phyloP scores from a whole-genome alignment of 92 coral and sea anemone genomes.

The Phenganax marumi region DNA sequence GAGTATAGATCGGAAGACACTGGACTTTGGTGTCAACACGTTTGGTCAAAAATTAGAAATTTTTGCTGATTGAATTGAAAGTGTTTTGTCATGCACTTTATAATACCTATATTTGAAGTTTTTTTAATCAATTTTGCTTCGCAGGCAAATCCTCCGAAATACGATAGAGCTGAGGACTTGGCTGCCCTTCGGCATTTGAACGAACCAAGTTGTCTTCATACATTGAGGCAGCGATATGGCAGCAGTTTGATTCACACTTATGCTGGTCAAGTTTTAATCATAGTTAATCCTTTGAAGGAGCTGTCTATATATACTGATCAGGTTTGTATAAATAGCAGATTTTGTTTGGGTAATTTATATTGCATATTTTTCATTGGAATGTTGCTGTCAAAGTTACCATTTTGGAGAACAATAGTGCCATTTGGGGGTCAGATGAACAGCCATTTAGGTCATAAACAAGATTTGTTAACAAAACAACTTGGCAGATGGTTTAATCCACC shows the following conservation, averaged over 20 bases:
- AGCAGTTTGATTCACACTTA: conserved; percentile 93
- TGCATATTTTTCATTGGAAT: neutral
- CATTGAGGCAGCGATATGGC: conserved; percentile 92
- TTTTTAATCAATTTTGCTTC: neutral
- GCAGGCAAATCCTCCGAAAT: conserved; percentile 96
- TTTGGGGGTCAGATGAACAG: too few species aligned
- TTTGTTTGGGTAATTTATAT: neutral
- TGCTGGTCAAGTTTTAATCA: conserved; percentile 90
- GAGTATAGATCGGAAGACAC: too few species aligned
- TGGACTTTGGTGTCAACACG: too few species aligned
- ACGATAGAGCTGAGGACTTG: conserved; percentile 95
- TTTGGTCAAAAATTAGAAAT: too few species aligned
- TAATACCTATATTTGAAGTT: neutral
- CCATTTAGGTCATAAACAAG: too few species aligned
- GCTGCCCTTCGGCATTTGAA: conserved; percentile 92
- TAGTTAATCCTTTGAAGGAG: conserved; percentile 77
- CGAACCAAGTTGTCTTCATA: conserved; percentile 96
- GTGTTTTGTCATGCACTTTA: neutral
- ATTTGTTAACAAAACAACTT: too few species aligned
- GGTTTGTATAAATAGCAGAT: conserved; percentile 39
- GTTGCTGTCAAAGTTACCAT: too few species aligned
- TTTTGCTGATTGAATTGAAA: too few species aligned
- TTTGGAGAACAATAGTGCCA: too few species aligned
- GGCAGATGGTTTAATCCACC: too few species aligned
- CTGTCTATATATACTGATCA: conserved; percentile 85